Evolutionary conservation across 2,113 vertebrate genomes (phyloP).

Genomic region (Calypte anna): DNA sequence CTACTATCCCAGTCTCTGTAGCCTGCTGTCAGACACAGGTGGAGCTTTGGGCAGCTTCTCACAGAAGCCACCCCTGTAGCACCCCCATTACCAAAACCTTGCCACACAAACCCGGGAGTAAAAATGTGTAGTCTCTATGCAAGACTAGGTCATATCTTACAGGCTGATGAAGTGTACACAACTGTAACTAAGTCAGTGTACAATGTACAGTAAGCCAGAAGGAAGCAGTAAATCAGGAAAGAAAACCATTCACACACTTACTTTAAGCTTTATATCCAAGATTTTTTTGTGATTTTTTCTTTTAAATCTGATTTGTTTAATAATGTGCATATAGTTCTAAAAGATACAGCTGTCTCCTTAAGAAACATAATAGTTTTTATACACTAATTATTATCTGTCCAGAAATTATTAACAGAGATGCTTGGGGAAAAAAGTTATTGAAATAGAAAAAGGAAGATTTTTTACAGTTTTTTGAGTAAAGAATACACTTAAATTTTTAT

Average conservation of each 20-base stretch:
- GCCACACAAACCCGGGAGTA: too few species aligned
- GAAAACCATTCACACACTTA: neutral
- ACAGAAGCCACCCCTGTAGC: too few species aligned
- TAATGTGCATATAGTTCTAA: neutral
- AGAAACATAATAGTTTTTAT: neutral
- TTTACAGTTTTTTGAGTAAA: neutral
- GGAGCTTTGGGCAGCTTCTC: too few species aligned
- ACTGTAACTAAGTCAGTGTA: neutral
- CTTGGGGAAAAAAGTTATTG: neutral
- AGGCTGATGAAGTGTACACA: neutral
- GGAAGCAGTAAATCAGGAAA: neutral
- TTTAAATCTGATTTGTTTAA: neutral
- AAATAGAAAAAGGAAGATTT: neutral
- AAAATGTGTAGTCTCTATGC: neutral
- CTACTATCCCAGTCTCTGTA: too few species aligned
- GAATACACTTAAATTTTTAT: neutral
- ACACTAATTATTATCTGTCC: neutral
- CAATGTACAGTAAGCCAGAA: neutral
- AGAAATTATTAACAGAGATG: neutral
- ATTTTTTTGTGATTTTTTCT: neutral
- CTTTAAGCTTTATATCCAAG: neutral
- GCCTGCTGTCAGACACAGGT: too few species aligned
- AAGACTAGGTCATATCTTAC: neutral
- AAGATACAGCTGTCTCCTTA: neutral
- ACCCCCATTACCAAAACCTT: too few species aligned